Evolutionary conservation across 1,140 invertebrate species (phyloP), one percentile per base, ranked within the genome.

Genomic region (Cydia pomonella): DNA sequence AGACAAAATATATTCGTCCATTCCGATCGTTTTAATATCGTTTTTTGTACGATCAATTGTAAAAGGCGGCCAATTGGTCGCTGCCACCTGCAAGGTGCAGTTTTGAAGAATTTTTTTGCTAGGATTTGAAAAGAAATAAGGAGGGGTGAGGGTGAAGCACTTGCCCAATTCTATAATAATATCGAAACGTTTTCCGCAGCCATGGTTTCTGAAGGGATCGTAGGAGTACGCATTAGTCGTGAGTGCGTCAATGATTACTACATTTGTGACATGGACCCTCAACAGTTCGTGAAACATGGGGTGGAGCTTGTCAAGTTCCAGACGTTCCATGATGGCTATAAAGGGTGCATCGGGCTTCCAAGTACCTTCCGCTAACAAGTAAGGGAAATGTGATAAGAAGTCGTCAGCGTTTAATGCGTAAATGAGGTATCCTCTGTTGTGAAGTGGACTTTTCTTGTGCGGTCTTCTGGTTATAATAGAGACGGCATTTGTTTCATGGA

Each of bases 121-220:
- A 73, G 83, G 84, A 1, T 77, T 27, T 16, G 82, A 66, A 80
- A 87, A 9, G 69, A 80, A 88, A 7, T 85, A 66, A 69, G 85
- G 53, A 9, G 64, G 23, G 53, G 73, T 16, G 64, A 47, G 50
- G n/a, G 76, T 2, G 9, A 18, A 27, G 59, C 82, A 83, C 47
- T 73, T 73, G 23, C 78, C 80, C 21, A 77, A 77, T 0, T 50
- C 29, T n/a, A 79, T 79, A 16, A 81, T 74, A 18, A 25, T 66
- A 6, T 76, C 66, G 33, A 74, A 83, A n/a, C 21, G 13, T 69
- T 79, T 81, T 1, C 81, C 81, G 33, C 88, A 90, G 5, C 78
- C 79, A 25, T 82, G 84, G 50, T 88, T 83, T 16, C 86, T 84
- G 27, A 82, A 88, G 10, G 86, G 82, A 76, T 90, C 85, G 23